Evolutionary conservation across 2,888 invertebrate genomes (phyloP), one percentile per base, ranked within the genome.

Genomic region (Xestia sexstrigata): DNA sequence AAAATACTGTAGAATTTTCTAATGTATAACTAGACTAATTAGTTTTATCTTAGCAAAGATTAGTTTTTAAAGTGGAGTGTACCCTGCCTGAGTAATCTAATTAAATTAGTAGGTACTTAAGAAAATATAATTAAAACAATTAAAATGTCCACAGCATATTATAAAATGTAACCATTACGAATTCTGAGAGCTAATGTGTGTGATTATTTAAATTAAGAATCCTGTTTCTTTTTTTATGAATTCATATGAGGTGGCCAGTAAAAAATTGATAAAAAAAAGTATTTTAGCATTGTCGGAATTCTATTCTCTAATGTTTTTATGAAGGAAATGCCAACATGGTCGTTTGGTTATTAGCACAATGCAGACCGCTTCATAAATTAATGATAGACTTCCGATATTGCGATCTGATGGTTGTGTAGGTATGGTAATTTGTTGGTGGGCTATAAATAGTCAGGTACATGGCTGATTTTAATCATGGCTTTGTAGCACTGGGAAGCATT

Each of bases 351-450:
- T 70, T 79, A 65, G 6, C 52, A 58, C 73, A 66, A 35, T 26
- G 49, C 68, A 79, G 45, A 63, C 67, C 47, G 30, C 74, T 74
- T 83, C 62, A 86, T 76, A 74, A 55, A 26, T 68, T 83, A 85
- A 85, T 85, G 76, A 81, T 42, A 78, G 52, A 78, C 78, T 86
- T 86, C 84, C 76, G 75, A 79, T 83, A 67, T 78, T 68, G 39
- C 78, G 6, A 67, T 17, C 77, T 75, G 65, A 62, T 67, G 60
- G 70, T 39, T 67, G 49, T 76, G 58, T 63, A 58, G 58, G 23
- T 49, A 83, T 74, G 74, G n/a, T 81, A 80, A 86, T 85, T 86
- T 74, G 49, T 68, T 78, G 17, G 60, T n/a, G 52, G n/a, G 74
- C 71, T 67, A 76, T 85, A 62, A 74, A 84, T 71, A 80, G 81